Conservation (phyloP, 2,888 invertebrate species). For the Ophonus ardosiacus region DNA sequence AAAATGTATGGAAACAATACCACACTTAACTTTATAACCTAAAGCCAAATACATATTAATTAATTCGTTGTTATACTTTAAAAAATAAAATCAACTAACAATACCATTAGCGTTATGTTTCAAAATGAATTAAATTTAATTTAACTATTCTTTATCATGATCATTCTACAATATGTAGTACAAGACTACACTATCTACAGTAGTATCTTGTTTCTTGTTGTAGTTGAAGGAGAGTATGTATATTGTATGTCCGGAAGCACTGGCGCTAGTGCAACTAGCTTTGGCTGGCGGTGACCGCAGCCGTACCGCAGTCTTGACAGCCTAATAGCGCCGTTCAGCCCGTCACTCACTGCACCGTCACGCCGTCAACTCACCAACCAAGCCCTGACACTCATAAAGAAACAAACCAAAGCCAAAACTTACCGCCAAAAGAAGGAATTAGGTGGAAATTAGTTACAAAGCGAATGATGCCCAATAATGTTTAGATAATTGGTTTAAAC, state of each 20-base stretch:
- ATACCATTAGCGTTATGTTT: not conserved
- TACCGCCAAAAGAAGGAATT: not conserved
- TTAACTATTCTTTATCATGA: not conserved
- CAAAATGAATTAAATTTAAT: not conserved
- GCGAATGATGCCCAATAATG: too few species aligned
- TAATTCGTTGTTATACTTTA: not conserved
- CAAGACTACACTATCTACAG: too few species aligned
- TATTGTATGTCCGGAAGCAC: constrained; percentile 37
- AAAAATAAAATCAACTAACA: too few species aligned
- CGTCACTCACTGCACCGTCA: constrained; percentile 52
- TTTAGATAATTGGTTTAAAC: too few species aligned
- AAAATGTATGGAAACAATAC: not conserved
- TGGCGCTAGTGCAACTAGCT: constrained; percentile 32
- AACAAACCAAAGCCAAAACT: not conserved
- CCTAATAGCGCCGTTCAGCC: constrained; percentile 61
- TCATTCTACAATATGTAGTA: too few species aligned
- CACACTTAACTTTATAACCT: not conserved
- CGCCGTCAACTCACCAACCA: constrained; percentile 14
- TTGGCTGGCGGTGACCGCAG: not conserved
- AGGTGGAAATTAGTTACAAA: not conserved
- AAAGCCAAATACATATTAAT: not conserved
- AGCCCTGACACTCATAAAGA: too few species aligned
- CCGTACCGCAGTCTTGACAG: constrained; percentile 47
- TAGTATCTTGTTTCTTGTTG: too few species aligned
- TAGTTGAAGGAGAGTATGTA: too few species aligned